A percentile compares a stretch with the other conserved stretches of the same genome.
Evolutionary conservation across 1,140 invertebrate species (phyloP).

Genomic region (Chlorops oryzae): DNA sequence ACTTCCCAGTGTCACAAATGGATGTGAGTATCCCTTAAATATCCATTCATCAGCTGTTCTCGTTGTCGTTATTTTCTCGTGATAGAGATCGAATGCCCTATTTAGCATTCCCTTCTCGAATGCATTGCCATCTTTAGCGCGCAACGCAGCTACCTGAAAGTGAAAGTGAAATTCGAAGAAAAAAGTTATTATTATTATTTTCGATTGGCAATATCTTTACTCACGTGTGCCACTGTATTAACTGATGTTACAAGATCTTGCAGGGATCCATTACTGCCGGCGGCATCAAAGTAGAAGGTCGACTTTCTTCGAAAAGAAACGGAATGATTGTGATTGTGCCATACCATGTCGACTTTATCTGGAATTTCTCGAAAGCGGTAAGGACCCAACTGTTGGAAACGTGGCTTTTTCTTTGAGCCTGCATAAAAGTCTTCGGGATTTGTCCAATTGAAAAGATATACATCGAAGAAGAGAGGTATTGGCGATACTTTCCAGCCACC

Average conservation of each 20-base stretch:
- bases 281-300: conserved; percentile 68
- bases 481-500: conserved; percentile 66
- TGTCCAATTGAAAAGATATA: conserved; percentile 80
- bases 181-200: neutral
- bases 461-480: conserved; percentile 67
- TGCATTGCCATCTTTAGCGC: conserved; percentile 36
- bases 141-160: conserved; percentile 58
- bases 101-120: conserved; percentile 49
- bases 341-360: conserved; percentile 65
- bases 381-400: conserved; percentile 65
- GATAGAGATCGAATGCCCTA: conserved; percentile 48
- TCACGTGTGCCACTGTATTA: conserved; percentile 68
- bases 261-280: conserved; percentile 67
- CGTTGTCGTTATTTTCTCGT: conserved; percentile 52
- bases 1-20: conserved; percentile 58
- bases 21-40: conserved; percentile 68
- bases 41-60: conserved; percentile 64
- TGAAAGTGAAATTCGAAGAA: neutral
- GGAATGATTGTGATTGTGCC: conserved; percentile 67
- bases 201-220: conserved; percentile 52
- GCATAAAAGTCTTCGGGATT: conserved; percentile 59
- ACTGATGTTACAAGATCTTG: conserved; percentile 69
- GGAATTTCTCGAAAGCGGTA: conserved; percentile 68
- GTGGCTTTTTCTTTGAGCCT: conserved; percentile 52
- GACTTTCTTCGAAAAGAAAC: conserved; percentile 74